phyloP scores from a whole-genome alignment of 2,113 vertebrate species.

The Planiliza haematocheilus region DNA sequence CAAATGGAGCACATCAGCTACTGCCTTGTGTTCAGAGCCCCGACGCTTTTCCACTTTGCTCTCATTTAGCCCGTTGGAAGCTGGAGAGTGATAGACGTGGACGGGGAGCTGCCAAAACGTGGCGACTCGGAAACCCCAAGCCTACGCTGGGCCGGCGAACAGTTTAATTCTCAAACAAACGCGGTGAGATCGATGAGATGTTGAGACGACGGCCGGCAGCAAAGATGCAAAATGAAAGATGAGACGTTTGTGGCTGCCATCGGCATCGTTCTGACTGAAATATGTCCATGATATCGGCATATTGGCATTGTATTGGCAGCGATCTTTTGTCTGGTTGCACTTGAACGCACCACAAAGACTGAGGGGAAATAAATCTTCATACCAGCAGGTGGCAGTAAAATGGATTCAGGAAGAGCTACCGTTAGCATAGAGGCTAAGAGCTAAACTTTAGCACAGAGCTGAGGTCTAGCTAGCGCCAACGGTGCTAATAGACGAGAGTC shows the following conservation, averaged over 20 bases:
- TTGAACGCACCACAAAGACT: too few relatives aligned
- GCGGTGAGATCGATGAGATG: constrained; percentile 48
- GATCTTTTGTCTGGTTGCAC: too few relatives aligned
- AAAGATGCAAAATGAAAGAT: constrained; percentile 33
- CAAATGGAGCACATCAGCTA: constrained; percentile 67
- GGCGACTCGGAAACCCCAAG: constrained; percentile 28
- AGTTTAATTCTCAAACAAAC: constrained; percentile 40
- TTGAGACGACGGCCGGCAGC: constrained; percentile 45
- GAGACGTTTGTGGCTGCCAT: constrained; percentile 25
- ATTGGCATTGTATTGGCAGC: too few relatives aligned
- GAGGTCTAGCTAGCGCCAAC: too few relatives aligned
- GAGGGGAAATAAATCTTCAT: too few relatives aligned
- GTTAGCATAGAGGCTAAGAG: too few relatives aligned
- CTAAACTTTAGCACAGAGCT: too few relatives aligned
- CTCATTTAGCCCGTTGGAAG: constrained; percentile 60
- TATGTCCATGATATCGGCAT: constrained; percentile 7
- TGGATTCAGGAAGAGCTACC: too few relatives aligned
- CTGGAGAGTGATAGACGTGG: constrained; percentile 43
- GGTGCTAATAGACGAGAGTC: too few relatives aligned
- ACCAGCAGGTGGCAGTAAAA: too few relatives aligned
- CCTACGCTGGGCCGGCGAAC: neutral
- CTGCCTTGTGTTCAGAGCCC: constrained; percentile 57
- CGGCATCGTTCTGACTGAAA: constrained; percentile 14
- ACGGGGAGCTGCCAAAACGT: constrained; percentile 28
- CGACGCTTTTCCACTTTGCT: constrained; percentile 50